Evolutionary conservation across 2,888 invertebrate species (phyloP).

Genomic region (Nebria brevicollis): DNA sequence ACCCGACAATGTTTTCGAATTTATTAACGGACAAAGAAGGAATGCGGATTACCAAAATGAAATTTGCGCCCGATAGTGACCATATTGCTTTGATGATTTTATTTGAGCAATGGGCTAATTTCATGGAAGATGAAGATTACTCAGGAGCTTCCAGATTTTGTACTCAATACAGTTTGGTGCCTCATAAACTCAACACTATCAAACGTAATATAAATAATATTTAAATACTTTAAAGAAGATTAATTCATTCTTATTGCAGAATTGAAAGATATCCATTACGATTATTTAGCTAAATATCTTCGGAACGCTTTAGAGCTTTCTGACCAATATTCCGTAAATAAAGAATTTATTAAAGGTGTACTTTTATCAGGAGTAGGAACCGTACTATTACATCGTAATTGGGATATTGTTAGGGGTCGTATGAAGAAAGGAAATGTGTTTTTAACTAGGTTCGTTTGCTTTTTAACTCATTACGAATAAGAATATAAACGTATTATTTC

Average conservation of each 20-base stretch:
- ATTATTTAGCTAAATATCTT: constrained; percentile 65
- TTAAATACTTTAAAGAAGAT: neutral
- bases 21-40: constrained; percentile 64
- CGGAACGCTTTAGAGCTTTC: constrained; percentile 56
- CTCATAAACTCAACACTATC: constrained; percentile 66
- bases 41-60: constrained; percentile 66
- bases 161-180: constrained; percentile 61
- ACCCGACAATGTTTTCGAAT: constrained; percentile 67
- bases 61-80: constrained; percentile 69
- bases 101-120: constrained; percentile 66
- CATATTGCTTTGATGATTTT: constrained; percentile 70
- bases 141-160: constrained; percentile 62
- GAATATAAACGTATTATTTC: constrained; percentile 46
- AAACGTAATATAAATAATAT: constrained; percentile 62
- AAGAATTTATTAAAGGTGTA: constrained; percentile 69
- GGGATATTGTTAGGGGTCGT: constrained; percentile 67
- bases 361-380: constrained; percentile 70
- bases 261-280: constrained; percentile 66
- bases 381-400: constrained; percentile 64
- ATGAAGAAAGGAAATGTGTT: constrained; percentile 63
- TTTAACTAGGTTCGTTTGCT: constrained; percentile 61
- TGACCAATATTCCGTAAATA: constrained; percentile 66
- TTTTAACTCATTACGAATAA: too few relatives aligned
- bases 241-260: constrained; percentile 61
- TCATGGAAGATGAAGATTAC: constrained; percentile 55